Base-by-base conservation (phyloP, 2,113 vertebrate genomes). In the Lontra canadensis region DNA sequence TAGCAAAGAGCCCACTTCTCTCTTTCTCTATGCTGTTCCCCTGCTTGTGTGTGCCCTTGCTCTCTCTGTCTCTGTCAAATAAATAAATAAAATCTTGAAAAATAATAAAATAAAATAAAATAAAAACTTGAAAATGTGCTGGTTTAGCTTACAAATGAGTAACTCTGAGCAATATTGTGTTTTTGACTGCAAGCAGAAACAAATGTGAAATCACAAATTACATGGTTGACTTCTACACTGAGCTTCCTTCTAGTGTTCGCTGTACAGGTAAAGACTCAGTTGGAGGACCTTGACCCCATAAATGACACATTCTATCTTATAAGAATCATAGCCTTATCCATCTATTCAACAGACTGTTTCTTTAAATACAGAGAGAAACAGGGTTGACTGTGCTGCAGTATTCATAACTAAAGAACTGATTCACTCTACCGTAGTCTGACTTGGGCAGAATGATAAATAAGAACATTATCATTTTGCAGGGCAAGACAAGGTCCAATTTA, bases 401-500 rank as follows among this genome's bases (percentile, higher is more conserved):
- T 95, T 91, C 23, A 69, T 61, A 95, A 87, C 10, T 87, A 95
- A 92, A 78, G 57, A 95, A 94, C 88, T 14, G 18, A 74, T 96
- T 95, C 67, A 74, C 91, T 96, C 26, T 94, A 94, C 42, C 6
- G 14, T 31, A 82, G 9, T 90, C 25, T 88, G 74, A 88, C 93
- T 47, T 88, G 25, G 76, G 36, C 42, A 74, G 26, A 95, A 96
- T 95, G 47, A 85, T 78, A 96, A 98, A 94, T 59, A 11, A 0
- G 52, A 92, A 31, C n/a, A 69, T 49, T 94, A 67, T 59, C 73
- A 98, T 98, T 97, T 94, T 98, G 15, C 29, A 85, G 47, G 83
- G 61, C 34, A 97, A 96, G 82, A 86, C 9, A 96, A 76, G 95
- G 71, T 55, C 84, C 92, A 90, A 71, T 90, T 98, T 96, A 94